Evolutionary conservation across 2,888 invertebrate genomes (phyloP), one percentile per base, ranked within the genome.

Genomic region (Lathronympha strigana): DNA sequence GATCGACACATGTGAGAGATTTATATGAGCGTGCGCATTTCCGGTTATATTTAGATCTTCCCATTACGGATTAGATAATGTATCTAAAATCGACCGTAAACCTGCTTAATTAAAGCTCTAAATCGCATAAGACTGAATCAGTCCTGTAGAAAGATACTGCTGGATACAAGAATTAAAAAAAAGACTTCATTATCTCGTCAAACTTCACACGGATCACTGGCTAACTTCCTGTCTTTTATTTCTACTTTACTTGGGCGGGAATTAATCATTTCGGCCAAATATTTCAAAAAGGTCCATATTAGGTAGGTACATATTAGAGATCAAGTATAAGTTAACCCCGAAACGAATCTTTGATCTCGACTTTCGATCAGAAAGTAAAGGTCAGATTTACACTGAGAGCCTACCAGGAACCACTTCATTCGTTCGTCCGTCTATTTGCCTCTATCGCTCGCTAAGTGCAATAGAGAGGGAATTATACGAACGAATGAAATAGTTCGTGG

Each of bases 11-110:
- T 45, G 57, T 19, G 43, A 43, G 19, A 25, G 43, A 55, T 55
- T 54, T 40, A 25, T 15, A 54, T 54, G 40, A 55, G 43, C 53
- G 53, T 38, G 28, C 40, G 55, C 43, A 40, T 55, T 55, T 28
- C 40, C 38, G 38, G 38, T 25, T 54, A 54, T 40, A 38, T 40
- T 38, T 54, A 38, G 54, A 54, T 54, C 54, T 54, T 40, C 38
- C 38, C 54, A 38, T 23, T 54, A 54, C 21, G 15, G 54, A 25
- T 54, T 38, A 40, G 15, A 23, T 38, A 36, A 23, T 23, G 4
- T 9, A 23, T 15, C 23, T 23, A 53, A 36, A 53, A 53, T n/a
- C 36, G 4, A n/a, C 21, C 36, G n/a, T 53, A 38, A 38, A 53
- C 8, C 15, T 9, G n/a, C 9, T 23, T 23, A 9, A 36, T 53